These are phyloP conservation scores for Leptobrachium ailaonicum DNA, from an alignment of 2,113 vertebrate genomes.

Conservation along the genomic window DNA sequence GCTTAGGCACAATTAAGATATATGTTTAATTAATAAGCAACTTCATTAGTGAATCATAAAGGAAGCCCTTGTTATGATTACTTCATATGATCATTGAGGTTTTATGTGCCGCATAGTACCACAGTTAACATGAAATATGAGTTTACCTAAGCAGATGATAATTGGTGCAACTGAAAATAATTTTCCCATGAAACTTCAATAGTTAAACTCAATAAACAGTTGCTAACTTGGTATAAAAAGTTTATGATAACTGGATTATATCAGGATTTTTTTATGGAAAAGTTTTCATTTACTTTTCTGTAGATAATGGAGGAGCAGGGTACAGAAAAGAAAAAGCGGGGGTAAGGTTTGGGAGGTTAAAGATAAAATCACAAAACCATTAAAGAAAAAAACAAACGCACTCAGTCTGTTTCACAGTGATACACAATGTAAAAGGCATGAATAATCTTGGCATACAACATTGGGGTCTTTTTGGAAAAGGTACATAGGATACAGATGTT, in stretches of 20 bases:
- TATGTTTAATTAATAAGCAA: constrained; percentile 22
- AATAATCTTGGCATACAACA: too few species aligned
- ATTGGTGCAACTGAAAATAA: background rate
- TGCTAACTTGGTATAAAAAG: background rate
- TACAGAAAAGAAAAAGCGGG: too few species aligned
- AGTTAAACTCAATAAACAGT: background rate
- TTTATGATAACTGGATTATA: background rate
- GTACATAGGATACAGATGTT: too few species aligned
- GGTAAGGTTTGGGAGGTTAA: too few species aligned
- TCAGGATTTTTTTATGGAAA: too few species aligned
- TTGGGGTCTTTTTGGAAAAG: too few species aligned
- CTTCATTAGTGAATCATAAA: constrained; percentile 4
- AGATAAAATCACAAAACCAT: too few species aligned
- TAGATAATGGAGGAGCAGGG: too few species aligned
- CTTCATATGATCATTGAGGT: background rate
- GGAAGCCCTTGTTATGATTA: background rate
- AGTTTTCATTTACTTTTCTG: too few species aligned
- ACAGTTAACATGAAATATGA: background rate
- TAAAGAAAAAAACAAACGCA: too few species aligned
- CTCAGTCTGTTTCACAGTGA: too few species aligned
- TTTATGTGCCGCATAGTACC: background rate
- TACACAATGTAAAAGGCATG: too few species aligned
- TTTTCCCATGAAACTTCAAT: background rate
- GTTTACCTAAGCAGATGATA: background rate
- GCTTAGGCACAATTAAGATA: background rate